Evolutionary conservation across 2,113 vertebrate species (phyloP).

Genomic region (Cyprinus carpio): DNA sequence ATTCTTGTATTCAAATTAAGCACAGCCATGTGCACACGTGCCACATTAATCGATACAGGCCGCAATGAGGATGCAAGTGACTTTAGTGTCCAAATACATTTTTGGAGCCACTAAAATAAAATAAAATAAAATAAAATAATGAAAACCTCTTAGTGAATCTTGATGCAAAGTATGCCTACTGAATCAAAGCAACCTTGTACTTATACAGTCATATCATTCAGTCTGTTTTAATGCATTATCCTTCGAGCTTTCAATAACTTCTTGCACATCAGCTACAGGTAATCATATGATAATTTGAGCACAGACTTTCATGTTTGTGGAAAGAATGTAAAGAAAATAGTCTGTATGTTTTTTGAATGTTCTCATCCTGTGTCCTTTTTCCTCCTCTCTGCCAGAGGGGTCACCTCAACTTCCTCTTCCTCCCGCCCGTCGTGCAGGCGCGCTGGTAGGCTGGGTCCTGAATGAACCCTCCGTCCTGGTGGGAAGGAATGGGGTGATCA

Average conservation of each 20-base stretch:
- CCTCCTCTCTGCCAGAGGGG: conserved; percentile 75
- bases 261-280: not conserved
- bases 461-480: conserved; percentile 49
- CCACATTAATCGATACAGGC: too few species aligned
- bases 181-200: too few species aligned
- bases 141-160: too few species aligned
- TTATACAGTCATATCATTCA: not conserved
- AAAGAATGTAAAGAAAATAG: conserved; percentile 7
- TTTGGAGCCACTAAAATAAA: not conserved
- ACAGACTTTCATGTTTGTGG: not conserved
- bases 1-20: too few species aligned
- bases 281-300: not conserved
- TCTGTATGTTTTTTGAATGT: conserved; percentile 22
- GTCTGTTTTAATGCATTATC: not conserved
- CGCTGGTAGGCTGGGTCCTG: conserved; percentile 67
- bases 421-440: conserved; percentile 80
- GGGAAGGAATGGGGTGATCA: conserved; percentile 79
- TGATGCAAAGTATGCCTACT: not conserved
- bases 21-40: too few species aligned
- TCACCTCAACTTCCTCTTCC: conserved; percentile 83
- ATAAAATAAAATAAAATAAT: not conserved
- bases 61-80: not conserved
- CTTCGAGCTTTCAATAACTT: not conserved
- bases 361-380: conserved; percentile 53
- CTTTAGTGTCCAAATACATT: not conserved